Evolutionary conservation across 2,888 invertebrate genomes (phyloP), one percentile per base, ranked within the genome.

Genomic region (Aphidius colemani): DNA sequence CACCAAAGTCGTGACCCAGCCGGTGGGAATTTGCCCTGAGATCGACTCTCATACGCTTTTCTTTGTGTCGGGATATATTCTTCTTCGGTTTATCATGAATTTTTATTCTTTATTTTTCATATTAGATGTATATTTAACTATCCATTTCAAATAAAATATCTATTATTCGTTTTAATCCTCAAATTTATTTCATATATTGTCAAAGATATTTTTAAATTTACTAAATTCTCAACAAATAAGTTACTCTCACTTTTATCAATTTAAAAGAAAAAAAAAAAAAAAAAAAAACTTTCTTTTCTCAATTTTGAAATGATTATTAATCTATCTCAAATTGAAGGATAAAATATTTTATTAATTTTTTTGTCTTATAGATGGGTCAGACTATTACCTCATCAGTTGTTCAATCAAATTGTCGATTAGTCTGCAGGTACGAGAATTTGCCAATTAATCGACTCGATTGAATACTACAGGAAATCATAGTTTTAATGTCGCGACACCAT

Each of bases 1-100:
- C 70, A 72, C 69, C 71, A 69, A 63, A 78, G 76, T 80, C 81
- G 81, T 81, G 81, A 81, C 78, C 78, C 75, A 74, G 74, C 72
- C 72, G 80, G 80, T 81, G 81, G 81, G 81, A 81, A 81, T 80
- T 78, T 80, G 79, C 78, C 80, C 78, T 70, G 78, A 78, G 80
- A 80, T 80, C 78, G 75, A 80, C 80, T 81, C 81, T 79, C 81
- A 81, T 80, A 81, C 78, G 75, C 78, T 72, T 76, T 53, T 53
- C 51, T 61, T 55, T 49, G 51, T 63, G 41, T 58, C 45, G 18
- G 13, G 45, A 56, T 18, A 56, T n/a, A 30, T 56, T 56, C 10
- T 13, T 53, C 11, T 43, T 49, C 10, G 9, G 11, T n/a, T 30
- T 43, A 30, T 56, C 18, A 56, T 18, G 7, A 18, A 53, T 53